Base-by-base conservation (phyloP, 2,888 invertebrate species). In the Polyommatus icarus region DNA sequence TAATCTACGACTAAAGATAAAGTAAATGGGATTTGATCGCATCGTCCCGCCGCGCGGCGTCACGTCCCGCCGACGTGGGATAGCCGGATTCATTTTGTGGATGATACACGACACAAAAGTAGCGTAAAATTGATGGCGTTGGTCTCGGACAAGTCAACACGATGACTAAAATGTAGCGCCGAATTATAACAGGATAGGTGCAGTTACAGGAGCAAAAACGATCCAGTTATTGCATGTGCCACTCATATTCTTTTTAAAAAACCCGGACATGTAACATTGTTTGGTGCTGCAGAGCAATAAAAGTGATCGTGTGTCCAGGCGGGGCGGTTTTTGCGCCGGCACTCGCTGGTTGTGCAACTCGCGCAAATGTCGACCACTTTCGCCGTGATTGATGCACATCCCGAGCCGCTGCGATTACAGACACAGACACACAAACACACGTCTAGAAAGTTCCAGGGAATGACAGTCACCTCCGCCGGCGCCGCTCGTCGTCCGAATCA, bases 351-450 rank as follows among this genome's bases (percentile, higher is more conserved):
- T 59, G 8, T 59, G 59, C 59, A 59, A 59, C 59, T 59, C 59
- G 59, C 3, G 59, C 20, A 20, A 59, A n/a, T 59, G 59, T 59
- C 59, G 59, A 59, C 59, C 59, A 59, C 59, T 59, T 59, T 59
- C 59, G 8, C 59, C 20, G 59, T n/a, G 20, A 20, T 8, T 59
- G 20, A 59, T 59, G 20, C 59, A 59, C 59, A 20, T 59, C 59
- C n/a, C 57, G 57, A 57, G 57, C 57, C 18, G 57, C 46, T 10
- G 46, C 12, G 10, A 10, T 46, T 3, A 46, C 46, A 46, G 46
- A 46, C 10, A 8, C 46, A 3, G 59, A n/a, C 20, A 8, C 20
- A n/a, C 8, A 7, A 7, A 57, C n/a, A 57, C 59, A 59, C 20
- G 59, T 59, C n/a, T 59, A 59, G 59, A 59, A 20, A 59, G 8